A percentile compares a stretch with the other conserved stretches of the same genome.
Conservation (phyloP, 2,113 vertebrate species). For the Megaceryle maxima region DNA sequence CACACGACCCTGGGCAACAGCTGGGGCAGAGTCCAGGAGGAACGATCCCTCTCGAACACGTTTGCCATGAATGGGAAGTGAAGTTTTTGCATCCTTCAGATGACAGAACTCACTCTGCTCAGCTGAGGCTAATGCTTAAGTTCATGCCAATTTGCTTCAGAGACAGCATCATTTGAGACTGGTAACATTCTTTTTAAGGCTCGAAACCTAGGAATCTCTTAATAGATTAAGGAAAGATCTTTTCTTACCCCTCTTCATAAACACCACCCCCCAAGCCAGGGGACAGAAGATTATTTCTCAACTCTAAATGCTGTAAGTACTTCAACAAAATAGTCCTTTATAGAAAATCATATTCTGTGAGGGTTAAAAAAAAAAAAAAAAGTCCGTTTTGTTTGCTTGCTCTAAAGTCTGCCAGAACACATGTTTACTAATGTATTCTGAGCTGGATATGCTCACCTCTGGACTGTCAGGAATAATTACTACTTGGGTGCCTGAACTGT, state of each 20-base stretch:
- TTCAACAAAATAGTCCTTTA: background rate
- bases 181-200: background rate
- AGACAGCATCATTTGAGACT: background rate
- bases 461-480: background rate
- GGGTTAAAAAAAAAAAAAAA: background rate
- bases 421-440: background rate
- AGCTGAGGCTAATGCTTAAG: background rate
- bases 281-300: background rate
- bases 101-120: background rate
- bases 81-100: background rate
- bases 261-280: background rate
- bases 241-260: background rate
- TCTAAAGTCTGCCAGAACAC: background rate
- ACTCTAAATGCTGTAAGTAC: background rate
- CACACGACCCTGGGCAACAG: rapidly evolving
- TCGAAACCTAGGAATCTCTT: background rate
- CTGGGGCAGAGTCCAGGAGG: background rate
- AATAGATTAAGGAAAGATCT: background rate
- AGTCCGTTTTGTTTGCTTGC: background rate
- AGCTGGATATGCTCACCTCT: background rate
- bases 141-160: background rate
- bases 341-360: background rate
- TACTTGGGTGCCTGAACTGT: background rate
- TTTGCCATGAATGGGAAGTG: background rate
- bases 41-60: rapidly evolving